Conservation (phyloP, 2,113 vertebrate genomes). For the Melanerpes aurifrons region DNA sequence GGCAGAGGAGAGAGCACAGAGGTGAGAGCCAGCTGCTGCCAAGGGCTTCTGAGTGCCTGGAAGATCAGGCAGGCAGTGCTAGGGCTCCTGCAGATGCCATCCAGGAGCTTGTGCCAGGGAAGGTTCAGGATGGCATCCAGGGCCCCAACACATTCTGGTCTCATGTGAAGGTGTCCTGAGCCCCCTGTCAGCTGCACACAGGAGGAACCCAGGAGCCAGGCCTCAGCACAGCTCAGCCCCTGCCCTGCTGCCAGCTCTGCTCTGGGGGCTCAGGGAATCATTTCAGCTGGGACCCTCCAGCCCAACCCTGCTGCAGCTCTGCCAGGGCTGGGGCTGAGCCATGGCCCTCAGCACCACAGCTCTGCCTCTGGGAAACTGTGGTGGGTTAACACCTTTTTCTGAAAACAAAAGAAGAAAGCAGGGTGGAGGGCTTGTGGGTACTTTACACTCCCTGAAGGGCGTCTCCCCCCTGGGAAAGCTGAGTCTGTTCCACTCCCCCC, state of each 20-base stretch:
- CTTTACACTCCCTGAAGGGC: too few relatives aligned
- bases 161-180: not conserved
- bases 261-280: too few relatives aligned
- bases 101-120: not conserved
- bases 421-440: too few relatives aligned
- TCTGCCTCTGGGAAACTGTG: too few relatives aligned
- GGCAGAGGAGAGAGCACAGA: not conserved
- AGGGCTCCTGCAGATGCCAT: not conserved
- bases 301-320: too few relatives aligned
- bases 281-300: too few relatives aligned
- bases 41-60: not conserved
- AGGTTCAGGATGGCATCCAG: not conserved
- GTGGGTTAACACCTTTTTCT: too few relatives aligned
- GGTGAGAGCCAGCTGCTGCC: not conserved
- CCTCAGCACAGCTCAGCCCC: not conserved
- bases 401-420: too few relatives aligned
- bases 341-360: too few relatives aligned
- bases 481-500: too few relatives aligned
- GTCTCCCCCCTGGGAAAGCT: too few relatives aligned
- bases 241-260: not conserved
- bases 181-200: not conserved
- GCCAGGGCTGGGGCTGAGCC: too few relatives aligned
- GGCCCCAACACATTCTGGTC: not conserved
- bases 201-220: not conserved
- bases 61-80: not conserved